phyloP scores from a whole-genome alignment of 2,888 invertebrate genomes.

The Patella caerulea region DNA sequence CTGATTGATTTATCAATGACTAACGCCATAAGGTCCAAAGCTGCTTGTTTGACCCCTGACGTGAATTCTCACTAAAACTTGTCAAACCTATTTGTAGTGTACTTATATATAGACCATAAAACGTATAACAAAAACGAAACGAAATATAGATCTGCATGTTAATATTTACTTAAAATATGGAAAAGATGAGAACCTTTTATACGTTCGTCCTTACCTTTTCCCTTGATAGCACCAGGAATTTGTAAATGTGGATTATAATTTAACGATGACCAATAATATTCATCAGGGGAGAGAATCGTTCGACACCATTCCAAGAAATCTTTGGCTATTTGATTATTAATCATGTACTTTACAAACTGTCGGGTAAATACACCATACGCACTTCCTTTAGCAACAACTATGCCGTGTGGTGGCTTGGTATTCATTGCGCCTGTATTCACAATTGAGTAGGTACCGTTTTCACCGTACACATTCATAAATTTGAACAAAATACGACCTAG shows the following conservation, averaged over 20 bases:
- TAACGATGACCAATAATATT: slow-evolving; percentile 69
- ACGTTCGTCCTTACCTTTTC: slow-evolving; percentile 36
- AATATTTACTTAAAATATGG: too few species aligned
- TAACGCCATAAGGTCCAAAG: too few species aligned
- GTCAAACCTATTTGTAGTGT: too few species aligned
- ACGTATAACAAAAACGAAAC: too few species aligned
- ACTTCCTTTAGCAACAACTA: slow-evolving; percentile 64
- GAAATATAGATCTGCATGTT: too few species aligned
- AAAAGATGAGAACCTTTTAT: too few species aligned
- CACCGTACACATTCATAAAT: slow-evolving; percentile 20
- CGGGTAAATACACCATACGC: slow-evolving; percentile 69
- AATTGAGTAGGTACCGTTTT: slow-evolving; percentile 36
- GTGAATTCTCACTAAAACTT: too few species aligned
- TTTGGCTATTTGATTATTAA: slow-evolving; percentile 52
- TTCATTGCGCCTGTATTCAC: slow-evolving; percentile 35
- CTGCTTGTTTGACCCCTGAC: too few species aligned
- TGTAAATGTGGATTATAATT: slow-evolving; percentile 63
- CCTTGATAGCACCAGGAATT: slow-evolving; percentile 64
- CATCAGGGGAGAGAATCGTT: slow-evolving; percentile 67
- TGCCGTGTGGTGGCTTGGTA: slow-evolving; percentile 38
- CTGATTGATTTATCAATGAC: too few species aligned
- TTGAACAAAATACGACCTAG: slow-evolving; percentile 32
- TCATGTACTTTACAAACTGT: slow-evolving; percentile 63
- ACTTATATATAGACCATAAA: too few species aligned
- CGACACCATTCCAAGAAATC: slow-evolving; percentile 65